Percentiles rank a stretch among this genome's conserved stretches.
Conservation (phyloP, 1,140 invertebrate genomes). For the Drosophila melanica region DNA sequence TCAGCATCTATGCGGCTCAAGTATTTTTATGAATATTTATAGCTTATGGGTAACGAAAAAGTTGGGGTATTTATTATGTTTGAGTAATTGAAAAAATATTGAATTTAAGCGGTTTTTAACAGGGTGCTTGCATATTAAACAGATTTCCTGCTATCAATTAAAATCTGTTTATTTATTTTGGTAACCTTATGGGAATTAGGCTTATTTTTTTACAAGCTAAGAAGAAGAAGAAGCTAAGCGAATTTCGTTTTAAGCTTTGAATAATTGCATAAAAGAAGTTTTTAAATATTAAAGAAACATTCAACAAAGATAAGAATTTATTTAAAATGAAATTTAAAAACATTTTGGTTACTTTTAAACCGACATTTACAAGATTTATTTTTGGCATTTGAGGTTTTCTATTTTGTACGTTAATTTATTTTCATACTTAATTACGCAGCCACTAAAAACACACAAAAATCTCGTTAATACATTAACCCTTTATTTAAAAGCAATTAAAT, state of each 20-base stretch:
- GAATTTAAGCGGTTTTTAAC: constrained; percentile 5
- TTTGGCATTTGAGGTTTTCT: neutral
- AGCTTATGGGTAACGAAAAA: neutral
- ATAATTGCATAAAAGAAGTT: neutral
- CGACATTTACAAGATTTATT: too few relatives aligned
- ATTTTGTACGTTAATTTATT: constrained; percentile 2
- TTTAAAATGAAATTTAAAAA: too few relatives aligned
- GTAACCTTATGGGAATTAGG: neutral
- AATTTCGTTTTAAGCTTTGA: too few relatives aligned
- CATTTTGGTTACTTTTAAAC: too few relatives aligned
- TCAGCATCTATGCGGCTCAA: constrained; percentile 7
- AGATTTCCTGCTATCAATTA: neutral
- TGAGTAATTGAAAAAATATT: constrained; percentile 31
- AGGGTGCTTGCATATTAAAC: neutral
- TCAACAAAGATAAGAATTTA: too few relatives aligned
- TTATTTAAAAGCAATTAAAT: constrained; percentile 8
- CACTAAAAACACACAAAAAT: neutral
- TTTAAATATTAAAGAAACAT: neutral
- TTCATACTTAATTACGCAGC: neutral
- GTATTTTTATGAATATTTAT: constrained; percentile 4
- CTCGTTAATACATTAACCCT: neutral
- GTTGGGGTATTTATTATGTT: neutral
- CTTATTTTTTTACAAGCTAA: neutral
- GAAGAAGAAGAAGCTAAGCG: too few relatives aligned
- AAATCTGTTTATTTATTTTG: constrained; percentile 6